Conservation (phyloP, 2,888 invertebrate species). For the Ashinkailepas kermadecensis region DNA sequence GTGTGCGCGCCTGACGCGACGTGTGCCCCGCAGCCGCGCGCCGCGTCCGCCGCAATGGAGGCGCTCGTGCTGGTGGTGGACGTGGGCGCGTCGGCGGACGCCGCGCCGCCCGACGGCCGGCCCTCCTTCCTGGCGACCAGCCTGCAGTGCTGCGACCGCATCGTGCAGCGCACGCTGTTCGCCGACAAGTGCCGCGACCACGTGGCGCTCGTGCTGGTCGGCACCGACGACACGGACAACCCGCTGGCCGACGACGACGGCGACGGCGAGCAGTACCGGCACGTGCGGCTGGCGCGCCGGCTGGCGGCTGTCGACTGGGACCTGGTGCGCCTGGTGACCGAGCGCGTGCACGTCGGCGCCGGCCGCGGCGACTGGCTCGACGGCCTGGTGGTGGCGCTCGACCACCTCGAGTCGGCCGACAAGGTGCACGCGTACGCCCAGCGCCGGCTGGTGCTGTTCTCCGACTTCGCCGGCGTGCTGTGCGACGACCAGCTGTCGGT, state of each 20-base stretch:
- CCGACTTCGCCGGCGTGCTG: constrained; percentile 52
- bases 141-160: background rate
- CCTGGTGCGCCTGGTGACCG: constrained; percentile 46
- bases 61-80: constrained; percentile 4
- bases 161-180: constrained; percentile 49
- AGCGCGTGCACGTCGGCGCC: constrained; percentile 42
- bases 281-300: constrained; percentile 51
- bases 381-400: constrained; percentile 52
- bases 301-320: constrained; percentile 55
- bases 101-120: background rate
- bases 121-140: background rate
- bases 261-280: constrained; percentile 43
- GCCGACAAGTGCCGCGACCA: constrained; percentile 54
- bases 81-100: background rate
- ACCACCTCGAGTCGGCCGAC: constrained; percentile 45
- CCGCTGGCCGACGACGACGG: constrained; percentile 40
- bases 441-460: constrained; percentile 52
- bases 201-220: constrained; percentile 56
- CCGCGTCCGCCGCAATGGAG: background rate
- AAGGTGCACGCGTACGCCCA: constrained; percentile 33
- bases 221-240: constrained; percentile 52
- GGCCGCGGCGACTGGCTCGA: constrained; percentile 60
- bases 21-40: too few species aligned
- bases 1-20: too few species aligned
- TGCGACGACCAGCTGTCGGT: constrained; percentile 48